Conservation (phyloP, 1,140 invertebrate genomes). For the Oscheius sp. region DNA sequence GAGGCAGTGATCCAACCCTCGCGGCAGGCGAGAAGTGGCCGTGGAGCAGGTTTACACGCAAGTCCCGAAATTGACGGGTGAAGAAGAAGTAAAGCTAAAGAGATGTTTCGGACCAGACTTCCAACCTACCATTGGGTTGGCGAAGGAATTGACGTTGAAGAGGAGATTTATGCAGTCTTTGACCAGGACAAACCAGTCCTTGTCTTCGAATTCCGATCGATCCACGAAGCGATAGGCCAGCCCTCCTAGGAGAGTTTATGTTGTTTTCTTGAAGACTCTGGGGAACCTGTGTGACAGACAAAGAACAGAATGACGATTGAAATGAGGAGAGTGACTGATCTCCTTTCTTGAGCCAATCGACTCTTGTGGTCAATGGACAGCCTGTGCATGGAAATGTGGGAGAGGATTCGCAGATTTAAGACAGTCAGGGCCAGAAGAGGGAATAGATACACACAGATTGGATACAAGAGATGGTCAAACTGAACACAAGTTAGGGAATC, state of each 20-base stretch:
- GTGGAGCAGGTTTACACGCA: constrained; percentile 20
- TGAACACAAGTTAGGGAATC: constrained; percentile 24
- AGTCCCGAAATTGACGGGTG: constrained; percentile 58
- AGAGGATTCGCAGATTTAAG: constrained; percentile 52
- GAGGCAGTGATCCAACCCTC: background rate
- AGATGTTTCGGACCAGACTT: background rate
- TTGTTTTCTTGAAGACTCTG: background rate
- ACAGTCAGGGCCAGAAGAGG: constrained; percentile 54
- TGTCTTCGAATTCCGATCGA: constrained; percentile 45
- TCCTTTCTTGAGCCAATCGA: constrained; percentile 49
- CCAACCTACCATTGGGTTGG: constrained; percentile 53
- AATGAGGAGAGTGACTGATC: constrained; percentile 53
- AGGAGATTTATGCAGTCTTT: constrained; percentile 58
- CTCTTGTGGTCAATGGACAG: constrained; percentile 48
- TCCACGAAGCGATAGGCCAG: constrained; percentile 56
- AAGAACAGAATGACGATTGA: constrained; percentile 58
- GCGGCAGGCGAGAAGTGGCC: background rate
- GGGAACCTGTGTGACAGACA: constrained; percentile 55
- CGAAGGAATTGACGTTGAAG: constrained; percentile 58
- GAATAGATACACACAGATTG: constrained; percentile 51
- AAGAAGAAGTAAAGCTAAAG: constrained; percentile 57
- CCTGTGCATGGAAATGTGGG: constrained; percentile 43
- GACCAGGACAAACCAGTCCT: constrained; percentile 49
- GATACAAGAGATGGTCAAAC: constrained; percentile 52
- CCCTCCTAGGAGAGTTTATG: constrained; percentile 45